Evolutionary conservation across 2,888 invertebrate genomes (phyloP).

Genomic region (Leptura quadrifasciata): DNA sequence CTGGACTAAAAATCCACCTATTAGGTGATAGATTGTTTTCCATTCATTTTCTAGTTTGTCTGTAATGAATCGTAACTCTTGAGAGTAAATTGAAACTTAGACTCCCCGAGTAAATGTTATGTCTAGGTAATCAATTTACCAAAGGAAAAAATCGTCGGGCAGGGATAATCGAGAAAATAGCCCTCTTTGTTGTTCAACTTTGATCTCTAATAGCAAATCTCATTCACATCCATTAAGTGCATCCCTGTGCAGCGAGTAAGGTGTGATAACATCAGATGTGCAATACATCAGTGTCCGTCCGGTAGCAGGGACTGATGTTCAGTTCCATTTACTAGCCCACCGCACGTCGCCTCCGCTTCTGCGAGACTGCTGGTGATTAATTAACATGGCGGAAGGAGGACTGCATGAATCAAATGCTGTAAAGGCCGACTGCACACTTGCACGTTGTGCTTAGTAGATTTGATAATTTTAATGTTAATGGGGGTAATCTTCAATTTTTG

Average conservation of each 20-base stretch:
- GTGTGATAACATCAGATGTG: conserved; percentile 56
- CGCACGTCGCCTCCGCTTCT: conserved; percentile 15
- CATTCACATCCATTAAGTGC: conserved; percentile 33
- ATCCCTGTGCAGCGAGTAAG: conserved; percentile 38
- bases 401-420: conserved; percentile 34
- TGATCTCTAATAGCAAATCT: conserved; percentile 8
- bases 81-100: background rate
- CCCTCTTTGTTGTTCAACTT: conserved; percentile 19
- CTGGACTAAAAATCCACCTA: background rate
- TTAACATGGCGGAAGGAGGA: conserved; percentile 37
- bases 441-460: conserved; percentile 13
- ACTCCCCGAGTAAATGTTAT: background rate
- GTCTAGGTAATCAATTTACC: background rate
- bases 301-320: conserved; percentile 44
- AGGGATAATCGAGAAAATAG: conserved; percentile 1
- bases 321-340: conserved; percentile 37
- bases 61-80: background rate
- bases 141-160: background rate
- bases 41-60: background rate
- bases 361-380: conserved; percentile 37
- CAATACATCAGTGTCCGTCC: conserved; percentile 60
- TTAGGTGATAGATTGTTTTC: background rate
- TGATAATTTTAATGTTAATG: conserved; percentile 9
- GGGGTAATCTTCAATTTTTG: background rate
- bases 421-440: conserved; percentile 13